Evolutionary conservation across 2,888 invertebrate genomes (phyloP).

Genomic region (Drosophila imparisetae): DNA sequence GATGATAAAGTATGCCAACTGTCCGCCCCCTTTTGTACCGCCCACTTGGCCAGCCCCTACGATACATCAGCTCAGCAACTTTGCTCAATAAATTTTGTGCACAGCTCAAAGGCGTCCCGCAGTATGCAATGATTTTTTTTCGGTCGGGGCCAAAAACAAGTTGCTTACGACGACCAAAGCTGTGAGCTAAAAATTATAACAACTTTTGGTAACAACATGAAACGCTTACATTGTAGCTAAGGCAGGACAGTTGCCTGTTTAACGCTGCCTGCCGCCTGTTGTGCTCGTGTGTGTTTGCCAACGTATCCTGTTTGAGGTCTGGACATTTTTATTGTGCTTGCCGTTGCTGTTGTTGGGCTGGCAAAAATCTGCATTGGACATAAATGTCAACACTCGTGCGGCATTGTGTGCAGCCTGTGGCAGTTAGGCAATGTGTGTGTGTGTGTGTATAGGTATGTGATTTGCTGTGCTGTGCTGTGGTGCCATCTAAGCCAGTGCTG

Average conservation of each 20-base stretch:
- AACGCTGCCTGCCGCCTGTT: conserved; percentile 45
- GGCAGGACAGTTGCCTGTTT: conserved; percentile 61
- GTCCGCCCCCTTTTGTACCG: conserved; percentile 60
- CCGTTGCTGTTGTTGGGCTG: conserved; percentile 45
- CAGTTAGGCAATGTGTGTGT: conserved; percentile 8
- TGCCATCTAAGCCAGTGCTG: conserved; percentile 71
- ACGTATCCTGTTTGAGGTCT: conserved; percentile 41
- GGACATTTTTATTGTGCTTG: conserved; percentile 68
- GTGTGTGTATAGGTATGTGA: conserved; percentile 15
- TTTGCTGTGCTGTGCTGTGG: conserved; percentile 15
- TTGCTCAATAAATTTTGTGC: conserved; percentile 78
- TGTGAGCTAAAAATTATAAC: conserved; percentile 75
- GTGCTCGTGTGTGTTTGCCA: neutral
- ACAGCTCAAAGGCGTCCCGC: conserved; percentile 72
- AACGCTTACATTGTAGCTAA: conserved; percentile 73
- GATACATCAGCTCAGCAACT: conserved; percentile 79
- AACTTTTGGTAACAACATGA: conserved; percentile 79
- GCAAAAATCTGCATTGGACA: conserved; percentile 80
- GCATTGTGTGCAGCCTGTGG: conserved; percentile 49
- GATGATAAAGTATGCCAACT: conserved; percentile 82
- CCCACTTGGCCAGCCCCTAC: conserved; percentile 35
- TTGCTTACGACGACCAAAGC: conserved; percentile 61
- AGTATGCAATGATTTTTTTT: conserved; percentile 72
- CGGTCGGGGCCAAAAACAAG: conserved; percentile 55
- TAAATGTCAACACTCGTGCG: conserved; percentile 77